phyloP scores from a whole-genome alignment of 1,140 invertebrate species.

The Heliconius nattereri region DNA sequence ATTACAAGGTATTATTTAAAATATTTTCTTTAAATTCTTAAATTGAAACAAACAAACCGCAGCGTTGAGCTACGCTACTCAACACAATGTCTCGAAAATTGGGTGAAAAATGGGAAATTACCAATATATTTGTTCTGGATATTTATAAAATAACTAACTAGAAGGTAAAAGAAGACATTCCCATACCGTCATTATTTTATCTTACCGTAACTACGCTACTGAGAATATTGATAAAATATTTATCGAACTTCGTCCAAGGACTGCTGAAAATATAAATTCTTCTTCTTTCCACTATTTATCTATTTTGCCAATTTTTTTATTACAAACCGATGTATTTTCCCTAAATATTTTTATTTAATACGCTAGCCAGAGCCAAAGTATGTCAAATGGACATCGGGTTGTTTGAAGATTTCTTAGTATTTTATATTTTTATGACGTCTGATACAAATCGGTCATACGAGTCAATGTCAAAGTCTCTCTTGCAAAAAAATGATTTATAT shows the following conservation, averaged over 20 bases:
- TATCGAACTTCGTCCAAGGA: neutral
- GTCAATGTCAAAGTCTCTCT: conserved; percentile 31
- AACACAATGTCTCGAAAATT: too few relatives aligned
- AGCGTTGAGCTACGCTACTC: too few relatives aligned
- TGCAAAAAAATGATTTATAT: neutral
- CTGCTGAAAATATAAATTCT: neutral
- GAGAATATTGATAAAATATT: conserved; percentile 2
- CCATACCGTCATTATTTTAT: neutral
- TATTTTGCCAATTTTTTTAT: neutral
- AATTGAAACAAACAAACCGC: too few relatives aligned
- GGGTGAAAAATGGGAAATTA: too few relatives aligned
- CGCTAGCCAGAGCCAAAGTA: conserved; percentile 9
- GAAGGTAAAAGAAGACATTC: neutral
- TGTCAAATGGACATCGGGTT: conserved; percentile 32
- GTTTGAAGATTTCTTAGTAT: conserved; percentile 21
- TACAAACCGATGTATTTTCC: neutral
- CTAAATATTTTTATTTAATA: neutral
- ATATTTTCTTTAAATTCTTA: neutral
- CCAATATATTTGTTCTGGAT: too few relatives aligned
- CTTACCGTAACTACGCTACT: neutral
- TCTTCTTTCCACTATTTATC: neutral
- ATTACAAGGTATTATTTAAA: neutral
- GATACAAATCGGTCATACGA: conserved; percentile 17
- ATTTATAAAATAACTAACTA: too few relatives aligned
- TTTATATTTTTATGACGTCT: conserved; percentile 22